A percentile compares a stretch with the other conserved stretches of the same genome.
phyloP scores from a whole-genome alignment of 30 jellyfish, hydroid and myxozoan genomes.

The Mastigias papua region DNA sequence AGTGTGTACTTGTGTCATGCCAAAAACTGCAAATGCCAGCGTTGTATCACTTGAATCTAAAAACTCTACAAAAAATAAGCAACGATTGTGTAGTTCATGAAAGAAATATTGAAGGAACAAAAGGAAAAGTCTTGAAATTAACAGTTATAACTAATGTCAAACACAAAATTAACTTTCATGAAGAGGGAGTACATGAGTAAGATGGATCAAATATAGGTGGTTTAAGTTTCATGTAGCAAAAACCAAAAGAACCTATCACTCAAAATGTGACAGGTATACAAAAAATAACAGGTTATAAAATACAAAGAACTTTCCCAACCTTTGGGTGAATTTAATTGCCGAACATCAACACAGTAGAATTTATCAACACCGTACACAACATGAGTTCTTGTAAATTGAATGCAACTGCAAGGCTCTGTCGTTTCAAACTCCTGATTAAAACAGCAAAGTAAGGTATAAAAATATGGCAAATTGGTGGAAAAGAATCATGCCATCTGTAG shows the following conservation, averaged over 20 bases:
- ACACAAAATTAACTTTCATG: no score
- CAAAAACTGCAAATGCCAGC: conserved; percentile 94
- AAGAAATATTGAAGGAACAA: not conserved
- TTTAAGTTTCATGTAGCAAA: no score
- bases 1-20: conserved; percentile 87
- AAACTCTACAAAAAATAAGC: conserved; percentile 60
- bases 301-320: conserved; percentile 7
- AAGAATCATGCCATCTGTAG: not conserved
- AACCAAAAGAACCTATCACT: no score
- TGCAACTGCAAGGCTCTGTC: conserved; percentile 89
- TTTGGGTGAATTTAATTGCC: conserved; percentile 72
- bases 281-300: not conserved
- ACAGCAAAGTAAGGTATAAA: not conserved
- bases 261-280: not conserved
- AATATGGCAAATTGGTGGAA: not conserved
- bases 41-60: conserved; percentile 95
- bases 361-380: conserved; percentile 89
- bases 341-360: conserved; percentile 86
- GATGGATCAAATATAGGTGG: no score
- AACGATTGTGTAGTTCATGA: not conserved
- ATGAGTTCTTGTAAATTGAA: conserved; percentile 70
- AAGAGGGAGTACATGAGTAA: no score
- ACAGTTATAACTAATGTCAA: no score
- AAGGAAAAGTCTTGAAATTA: no score
- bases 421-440: conserved; percentile 91